Percentiles rank a stretch among this genome's conserved stretches.
phyloP scores from a whole-genome alignment of 2,888 invertebrate genomes.

The Cantharis flavilabris region DNA sequence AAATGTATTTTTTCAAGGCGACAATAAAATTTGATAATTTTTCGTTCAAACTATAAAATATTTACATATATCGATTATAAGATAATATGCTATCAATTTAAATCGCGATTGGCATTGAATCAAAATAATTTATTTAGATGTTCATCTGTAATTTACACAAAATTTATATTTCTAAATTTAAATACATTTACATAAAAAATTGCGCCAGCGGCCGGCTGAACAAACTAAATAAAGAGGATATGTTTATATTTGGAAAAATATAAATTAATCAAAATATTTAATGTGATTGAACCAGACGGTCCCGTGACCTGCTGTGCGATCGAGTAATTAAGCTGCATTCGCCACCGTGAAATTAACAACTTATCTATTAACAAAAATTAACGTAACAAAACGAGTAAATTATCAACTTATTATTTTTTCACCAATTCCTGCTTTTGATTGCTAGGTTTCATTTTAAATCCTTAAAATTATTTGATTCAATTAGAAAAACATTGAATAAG shows the following conservation, averaged over 20 bases:
- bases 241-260: neutral
- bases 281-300: neutral
- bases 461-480: no score
- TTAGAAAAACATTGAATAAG: no score
- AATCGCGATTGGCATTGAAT: neutral
- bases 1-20: neutral
- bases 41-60: neutral
- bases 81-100: neutral
- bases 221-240: neutral
- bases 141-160: neutral
- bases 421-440: no score
- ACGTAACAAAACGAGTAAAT: no score
- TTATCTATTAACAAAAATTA: no score
- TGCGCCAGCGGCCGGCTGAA: neutral
- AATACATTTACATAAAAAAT: neutral
- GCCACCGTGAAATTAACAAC: no score
- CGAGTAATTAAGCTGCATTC: neutral
- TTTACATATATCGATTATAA: neutral
- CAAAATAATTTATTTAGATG: neutral
- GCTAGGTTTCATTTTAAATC: no score
- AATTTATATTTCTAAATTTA: neutral
- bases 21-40: neutral
- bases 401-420: no score
- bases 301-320: neutral
- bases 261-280: neutral